Evolutionary conservation across 2,888 invertebrate species (phyloP).

Genomic region (Lasioglossum oenotherae): DNA sequence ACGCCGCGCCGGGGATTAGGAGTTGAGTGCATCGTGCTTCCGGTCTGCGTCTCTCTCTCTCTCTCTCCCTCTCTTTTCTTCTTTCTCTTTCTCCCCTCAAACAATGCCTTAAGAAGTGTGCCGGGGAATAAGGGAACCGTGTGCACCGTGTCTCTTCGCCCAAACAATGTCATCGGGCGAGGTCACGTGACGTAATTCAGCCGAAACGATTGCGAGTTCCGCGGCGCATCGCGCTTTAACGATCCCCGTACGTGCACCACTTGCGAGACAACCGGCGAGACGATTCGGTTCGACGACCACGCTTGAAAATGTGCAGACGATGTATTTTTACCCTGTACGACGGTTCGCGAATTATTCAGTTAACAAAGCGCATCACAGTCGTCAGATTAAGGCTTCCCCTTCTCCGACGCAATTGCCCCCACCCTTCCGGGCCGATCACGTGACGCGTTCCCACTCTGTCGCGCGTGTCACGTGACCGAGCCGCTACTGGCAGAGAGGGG

Average conservation of each 20-base stretch:
- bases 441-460: too few relatives aligned
- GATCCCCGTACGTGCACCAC: neutral
- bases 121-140: neutral
- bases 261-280: neutral
- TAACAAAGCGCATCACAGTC: too few relatives aligned
- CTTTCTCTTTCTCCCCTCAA: neutral
- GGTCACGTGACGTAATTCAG: neutral
- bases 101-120: neutral
- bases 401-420: too few relatives aligned
- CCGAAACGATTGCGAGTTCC: neutral
- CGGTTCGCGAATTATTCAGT: neutral
- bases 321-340: neutral
- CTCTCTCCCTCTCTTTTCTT: neutral
- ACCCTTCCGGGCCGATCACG: too few relatives aligned
- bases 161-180: conserved; percentile 19
- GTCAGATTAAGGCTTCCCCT: too few relatives aligned
- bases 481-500: too few relatives aligned
- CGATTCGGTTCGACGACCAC: neutral
- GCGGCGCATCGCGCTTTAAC: neutral
- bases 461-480: too few relatives aligned
- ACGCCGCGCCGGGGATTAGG: neutral
- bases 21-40: conserved; percentile 3
- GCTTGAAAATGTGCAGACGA: neutral
- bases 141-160: neutral
- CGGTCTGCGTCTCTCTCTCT: neutral